These are phyloP conservation scores for Hermaeophaga mercurialis DNA, from an alignment of 2,888 invertebrate species.

Conservation along the genomic window DNA sequence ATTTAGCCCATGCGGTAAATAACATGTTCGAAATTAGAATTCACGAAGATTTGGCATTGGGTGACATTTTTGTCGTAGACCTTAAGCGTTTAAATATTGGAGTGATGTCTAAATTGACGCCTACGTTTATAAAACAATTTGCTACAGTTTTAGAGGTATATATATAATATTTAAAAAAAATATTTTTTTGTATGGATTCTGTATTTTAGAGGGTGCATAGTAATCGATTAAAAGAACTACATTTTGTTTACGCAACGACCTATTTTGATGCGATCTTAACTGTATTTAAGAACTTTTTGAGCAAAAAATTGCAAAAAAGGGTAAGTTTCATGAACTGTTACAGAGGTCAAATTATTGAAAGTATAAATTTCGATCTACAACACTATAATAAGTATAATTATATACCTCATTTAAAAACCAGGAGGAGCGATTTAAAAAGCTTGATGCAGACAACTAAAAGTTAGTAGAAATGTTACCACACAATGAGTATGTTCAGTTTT, in stretches of 20 bases:
- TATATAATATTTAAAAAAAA: too few species aligned
- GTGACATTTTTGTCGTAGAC: conserved; percentile 28
- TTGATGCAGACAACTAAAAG: too few species aligned
- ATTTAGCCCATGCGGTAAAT: background rate
- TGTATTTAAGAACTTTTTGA: background rate
- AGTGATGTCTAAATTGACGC: conserved; percentile 25
- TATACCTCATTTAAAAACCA: too few species aligned
- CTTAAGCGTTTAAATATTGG: conserved; percentile 16
- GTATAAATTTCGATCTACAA: too few species aligned
- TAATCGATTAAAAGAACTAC: conserved; percentile 4
- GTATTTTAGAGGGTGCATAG: conserved; percentile 10
- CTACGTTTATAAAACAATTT: conserved; percentile 27
- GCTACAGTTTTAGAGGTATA: too few species aligned
- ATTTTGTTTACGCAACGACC: background rate
- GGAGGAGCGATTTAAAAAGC: too few species aligned
- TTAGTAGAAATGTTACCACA: too few species aligned
- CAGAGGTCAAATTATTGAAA: too few species aligned
- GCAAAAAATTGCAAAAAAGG: conserved; percentile 2
- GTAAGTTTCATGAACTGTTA: background rate
- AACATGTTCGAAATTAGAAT: conserved; percentile 29
- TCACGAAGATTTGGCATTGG: conserved; percentile 27
- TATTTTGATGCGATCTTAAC: background rate
- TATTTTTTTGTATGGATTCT: too few species aligned
- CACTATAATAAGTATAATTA: too few species aligned
- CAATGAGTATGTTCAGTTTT: too few species aligned